Conservation (phyloP, 1,140 invertebrate species). For the Brachionus rubens region DNA sequence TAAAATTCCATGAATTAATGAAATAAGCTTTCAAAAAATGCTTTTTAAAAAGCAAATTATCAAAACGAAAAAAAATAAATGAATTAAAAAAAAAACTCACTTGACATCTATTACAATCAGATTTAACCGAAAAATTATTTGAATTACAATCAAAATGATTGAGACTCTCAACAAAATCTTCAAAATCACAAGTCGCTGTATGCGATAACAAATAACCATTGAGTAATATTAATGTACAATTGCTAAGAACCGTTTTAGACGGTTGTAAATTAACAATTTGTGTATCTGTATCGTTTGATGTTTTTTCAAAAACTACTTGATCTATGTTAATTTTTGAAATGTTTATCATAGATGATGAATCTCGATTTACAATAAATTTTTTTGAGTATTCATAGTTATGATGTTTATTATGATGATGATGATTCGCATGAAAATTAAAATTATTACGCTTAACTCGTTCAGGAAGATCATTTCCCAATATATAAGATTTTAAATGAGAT, state of each 20-base stretch:
- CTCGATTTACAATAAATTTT: no score
- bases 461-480: not conserved
- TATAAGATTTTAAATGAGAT: constrained; percentile 4
- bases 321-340: no score
- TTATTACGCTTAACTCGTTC: not conserved
- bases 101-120: constrained; percentile 38
- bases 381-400: no score
- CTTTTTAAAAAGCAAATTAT: no score
- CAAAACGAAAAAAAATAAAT: no score
- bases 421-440: not conserved
- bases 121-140: constrained; percentile 44
- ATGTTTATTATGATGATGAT: constrained; percentile 10
- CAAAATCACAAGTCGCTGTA: not conserved
- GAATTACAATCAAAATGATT: constrained; percentile 42
- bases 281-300: not conserved
- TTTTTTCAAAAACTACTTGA: no score
- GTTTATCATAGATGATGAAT: no score
- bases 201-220: constrained; percentile 28
- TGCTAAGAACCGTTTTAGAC: not conserved
- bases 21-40: no score
- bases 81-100: constrained; percentile 6
- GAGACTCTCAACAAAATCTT: constrained; percentile 27
- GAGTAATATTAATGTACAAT: constrained; percentile 34
- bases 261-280: not conserved
- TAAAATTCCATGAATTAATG: no score